Evolutionary conservation across 2,888 invertebrate genomes (phyloP).

Genomic region (Tinea semifulvella): DNA sequence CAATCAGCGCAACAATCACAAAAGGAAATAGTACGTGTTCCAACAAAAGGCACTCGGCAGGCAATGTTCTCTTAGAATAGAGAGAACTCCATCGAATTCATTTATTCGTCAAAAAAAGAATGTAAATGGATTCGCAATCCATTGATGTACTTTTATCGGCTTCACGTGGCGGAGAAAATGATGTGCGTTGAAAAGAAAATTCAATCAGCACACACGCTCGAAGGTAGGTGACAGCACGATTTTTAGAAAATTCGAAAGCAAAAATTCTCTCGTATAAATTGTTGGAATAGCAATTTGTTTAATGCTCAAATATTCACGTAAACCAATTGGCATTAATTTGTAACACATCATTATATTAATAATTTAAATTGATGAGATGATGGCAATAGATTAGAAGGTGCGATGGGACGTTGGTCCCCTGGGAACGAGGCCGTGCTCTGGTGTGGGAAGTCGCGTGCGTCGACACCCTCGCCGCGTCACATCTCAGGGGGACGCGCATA

Average conservation of each 20-base stretch:
- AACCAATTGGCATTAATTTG: too few relatives aligned
- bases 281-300: too few relatives aligned
- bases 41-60: constrained; percentile 15
- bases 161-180: constrained; percentile 8
- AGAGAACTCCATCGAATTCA: constrained; percentile 16
- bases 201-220: constrained; percentile 12
- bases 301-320: too few relatives aligned
- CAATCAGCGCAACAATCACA: constrained; percentile 17
- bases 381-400: too few relatives aligned
- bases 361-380: too few relatives aligned
- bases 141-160: constrained; percentile 14
- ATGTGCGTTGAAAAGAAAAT: constrained; percentile 14
- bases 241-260: background rate
- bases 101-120: constrained; percentile 15
- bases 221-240: background rate
- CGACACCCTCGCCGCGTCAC: too few relatives aligned
- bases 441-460: too few relatives aligned
- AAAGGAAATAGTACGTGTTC: constrained; percentile 14
- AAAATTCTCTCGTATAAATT: too few relatives aligned
- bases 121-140: constrained; percentile 16
- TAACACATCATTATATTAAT: too few relatives aligned
- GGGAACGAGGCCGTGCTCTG: too few relatives aligned
- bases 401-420: too few relatives aligned
- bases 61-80: constrained; percentile 14
- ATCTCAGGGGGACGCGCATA: too few relatives aligned